phyloP scores from a whole-genome alignment of 2,888 invertebrate genomes.

The Tetheella fluctuosa region DNA sequence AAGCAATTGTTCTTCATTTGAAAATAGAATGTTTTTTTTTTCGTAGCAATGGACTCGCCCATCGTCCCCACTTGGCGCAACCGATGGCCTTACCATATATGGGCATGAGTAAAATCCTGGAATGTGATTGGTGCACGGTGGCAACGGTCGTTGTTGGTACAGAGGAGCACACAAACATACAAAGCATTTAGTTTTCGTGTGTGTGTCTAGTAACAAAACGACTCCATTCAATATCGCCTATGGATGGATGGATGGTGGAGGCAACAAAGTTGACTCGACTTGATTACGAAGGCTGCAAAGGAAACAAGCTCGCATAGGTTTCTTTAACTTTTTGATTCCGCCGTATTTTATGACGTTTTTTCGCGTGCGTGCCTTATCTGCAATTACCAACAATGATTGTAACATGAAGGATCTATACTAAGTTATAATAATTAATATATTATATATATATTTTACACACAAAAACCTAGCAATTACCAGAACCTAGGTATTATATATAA shows the following conservation, averaged over 20 bases:
- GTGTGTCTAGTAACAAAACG: conserved; percentile 57
- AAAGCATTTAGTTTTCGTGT: conserved; percentile 46
- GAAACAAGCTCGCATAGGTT: neutral
- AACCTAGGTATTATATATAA: too few species aligned
- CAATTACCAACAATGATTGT: neutral
- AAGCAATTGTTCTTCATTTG: conserved; percentile 58
- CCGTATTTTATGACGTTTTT: neutral
- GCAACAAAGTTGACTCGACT: neutral
- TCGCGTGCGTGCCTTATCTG: neutral
- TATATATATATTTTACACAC: too few species aligned
- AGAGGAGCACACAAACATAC: conserved; percentile 52
- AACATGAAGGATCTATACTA: neutral
- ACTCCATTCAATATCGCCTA: conserved; percentile 59
- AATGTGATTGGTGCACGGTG: conserved; percentile 85
- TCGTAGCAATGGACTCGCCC: conserved; percentile 72
- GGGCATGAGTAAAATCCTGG: conserved; percentile 89
- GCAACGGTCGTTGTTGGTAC: conserved; percentile 79
- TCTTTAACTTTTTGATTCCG: neutral
- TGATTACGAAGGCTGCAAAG: conserved; percentile 1
- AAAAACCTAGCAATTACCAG: too few species aligned
- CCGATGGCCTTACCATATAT: conserved; percentile 91
- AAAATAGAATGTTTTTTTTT: conserved; percentile 63
- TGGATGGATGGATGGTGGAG: too few species aligned
- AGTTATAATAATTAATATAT: too few species aligned
- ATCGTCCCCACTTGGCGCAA: conserved; percentile 78